Conservation (phyloP, 30 jellyfish, hydroid and myxozoan genomes). For the Clytia hemisphaerica region DNA sequence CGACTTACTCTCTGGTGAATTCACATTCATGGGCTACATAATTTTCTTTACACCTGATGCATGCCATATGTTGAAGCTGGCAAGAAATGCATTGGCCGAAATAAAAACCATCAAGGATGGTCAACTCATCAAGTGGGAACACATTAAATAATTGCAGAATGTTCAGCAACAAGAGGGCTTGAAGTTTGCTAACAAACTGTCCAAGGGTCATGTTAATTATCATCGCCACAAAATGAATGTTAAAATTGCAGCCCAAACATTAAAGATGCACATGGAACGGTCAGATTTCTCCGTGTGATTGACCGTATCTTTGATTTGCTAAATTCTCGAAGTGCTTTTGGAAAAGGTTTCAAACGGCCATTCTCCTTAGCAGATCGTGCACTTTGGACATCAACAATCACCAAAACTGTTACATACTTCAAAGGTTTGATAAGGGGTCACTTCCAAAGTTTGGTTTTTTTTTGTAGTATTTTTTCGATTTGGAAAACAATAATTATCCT, state of each 20-base stretch:
- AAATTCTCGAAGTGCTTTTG: conserved; percentile 39
- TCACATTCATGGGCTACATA: not conserved
- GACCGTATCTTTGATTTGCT: conserved; percentile 30
- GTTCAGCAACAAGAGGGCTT: conserved; percentile 31
- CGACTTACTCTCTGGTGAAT: not conserved
- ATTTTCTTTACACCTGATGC: conserved; percentile 21
- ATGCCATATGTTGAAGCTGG: conserved; percentile 29
- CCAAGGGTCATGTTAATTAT: not conserved
- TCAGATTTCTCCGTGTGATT: conserved; percentile 4
- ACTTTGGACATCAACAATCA: conserved; percentile 12
- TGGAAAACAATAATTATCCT: too few relatives aligned
- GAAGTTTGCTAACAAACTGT: conserved; percentile 13
- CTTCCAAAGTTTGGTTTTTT: too few relatives aligned
- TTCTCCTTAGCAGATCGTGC: not conserved
- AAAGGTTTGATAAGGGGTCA: not conserved
- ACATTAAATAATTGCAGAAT: conserved; percentile 8
- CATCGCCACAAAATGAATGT: conserved; percentile 39
- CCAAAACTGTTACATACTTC: not conserved
- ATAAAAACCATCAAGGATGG: not conserved
- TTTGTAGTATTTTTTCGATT: too few relatives aligned
- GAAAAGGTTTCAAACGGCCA: conserved; percentile 35
- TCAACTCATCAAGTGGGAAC: not conserved
- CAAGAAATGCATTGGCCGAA: conserved; percentile 42
- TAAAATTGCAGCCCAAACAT: conserved; percentile 16
- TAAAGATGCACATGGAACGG: conserved; percentile 35